A percentile compares a stretch with the other conserved stretches of the same genome.
phyloP scores from a whole-genome alignment of 2,113 vertebrate species.

The Archocentrus centrarchus region DNA sequence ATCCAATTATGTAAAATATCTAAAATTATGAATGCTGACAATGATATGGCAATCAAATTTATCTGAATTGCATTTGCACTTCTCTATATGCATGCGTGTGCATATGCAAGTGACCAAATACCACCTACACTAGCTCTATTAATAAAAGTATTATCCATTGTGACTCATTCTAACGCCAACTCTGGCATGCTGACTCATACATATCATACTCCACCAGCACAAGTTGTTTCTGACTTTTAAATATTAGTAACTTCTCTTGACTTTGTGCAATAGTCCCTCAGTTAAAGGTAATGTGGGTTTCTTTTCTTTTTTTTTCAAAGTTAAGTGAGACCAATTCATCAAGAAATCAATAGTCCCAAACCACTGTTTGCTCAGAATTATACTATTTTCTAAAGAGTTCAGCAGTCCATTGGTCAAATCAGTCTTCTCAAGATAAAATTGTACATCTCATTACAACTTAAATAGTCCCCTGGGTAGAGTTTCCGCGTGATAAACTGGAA shows the following conservation, averaged over 20 bases:
- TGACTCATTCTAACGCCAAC: conserved; percentile 69
- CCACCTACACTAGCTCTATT: conserved; percentile 68
- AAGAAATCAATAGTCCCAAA: conserved; percentile 51
- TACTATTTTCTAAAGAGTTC: conserved; percentile 36
- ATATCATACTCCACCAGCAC: conserved; percentile 44
- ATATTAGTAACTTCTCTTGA: conserved; percentile 41
- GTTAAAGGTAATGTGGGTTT: not conserved
- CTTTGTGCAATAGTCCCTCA: conserved; percentile 5
- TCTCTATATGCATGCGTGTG: conserved; percentile 29
- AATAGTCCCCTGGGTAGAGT: conserved; percentile 41
- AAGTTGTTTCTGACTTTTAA: conserved; percentile 38
- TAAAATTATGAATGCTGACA: not conserved
- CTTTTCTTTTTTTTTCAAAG: not conserved
- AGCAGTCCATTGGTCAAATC: conserved; percentile 36
- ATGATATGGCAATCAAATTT: conserved; percentile 24
- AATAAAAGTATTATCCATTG: conserved; percentile 66
- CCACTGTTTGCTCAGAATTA: conserved; percentile 20
- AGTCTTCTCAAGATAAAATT: conserved; percentile 54
- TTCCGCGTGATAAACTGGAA: conserved; percentile 47
- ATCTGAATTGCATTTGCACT: conserved; percentile 25
- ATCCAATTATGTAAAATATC: conserved; percentile 32
- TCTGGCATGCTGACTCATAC: conserved; percentile 63
- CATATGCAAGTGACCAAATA: conserved; percentile 47
- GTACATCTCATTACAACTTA: conserved; percentile 53
- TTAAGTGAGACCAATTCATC: conserved; percentile 44